Evolutionary conservation across 2,797 vertebrate species (phyloP), one percentile per base, ranked within the genome.

Genomic region (Gymnoscopelus braueri): DNA sequence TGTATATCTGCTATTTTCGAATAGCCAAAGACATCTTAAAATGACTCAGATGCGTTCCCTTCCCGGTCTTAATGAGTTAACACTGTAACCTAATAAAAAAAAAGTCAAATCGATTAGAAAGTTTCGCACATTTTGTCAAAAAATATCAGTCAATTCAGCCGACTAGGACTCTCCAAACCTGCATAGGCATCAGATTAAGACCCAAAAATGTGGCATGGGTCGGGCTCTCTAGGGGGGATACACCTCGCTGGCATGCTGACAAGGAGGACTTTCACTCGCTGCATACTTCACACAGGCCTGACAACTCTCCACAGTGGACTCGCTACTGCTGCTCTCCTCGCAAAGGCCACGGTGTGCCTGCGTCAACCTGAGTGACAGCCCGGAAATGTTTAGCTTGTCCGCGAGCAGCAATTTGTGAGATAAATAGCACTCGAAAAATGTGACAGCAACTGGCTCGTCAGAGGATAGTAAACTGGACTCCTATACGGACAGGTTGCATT

Each of bases 241-340:
- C 35, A 39, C 74, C 69, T 84, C 59, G 29, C 62, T 55, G n/a
- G 67, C 1, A 55, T 5, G 75, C 71, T 85, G 80, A 85, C 86
- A 86, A 70, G 48, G 56, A 78, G 66, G 67, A 79, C 82, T 85
- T 81, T 87, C 71, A 77, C 81, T 70, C 67, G 54, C 65, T 49
- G 65, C 82, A 88, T 88, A 79, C 82, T 84, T 90, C 67, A 84
- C 88, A 82, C 49, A 1, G 72, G 74, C 70, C 75, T 80, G 85
- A 60, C 48, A 83, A 71, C 79, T 61, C 72, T 76, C 77, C 51
- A 5, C 62, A 35, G 23, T 15, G 9, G 26, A 11, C 48, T 11
- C 3, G 4, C 72, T 65, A 62, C 3, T 10, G 69, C 56, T 63
- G 39, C 76, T 72, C 59, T 71, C 35, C 29, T 71, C 65, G 49